A percentile compares a stretch with the other conserved stretches of the same genome.
These are phyloP conservation scores for Sebastes nivosus DNA, from an alignment of 2,797 vertebrate species.

Conservation along the genomic window DNA sequence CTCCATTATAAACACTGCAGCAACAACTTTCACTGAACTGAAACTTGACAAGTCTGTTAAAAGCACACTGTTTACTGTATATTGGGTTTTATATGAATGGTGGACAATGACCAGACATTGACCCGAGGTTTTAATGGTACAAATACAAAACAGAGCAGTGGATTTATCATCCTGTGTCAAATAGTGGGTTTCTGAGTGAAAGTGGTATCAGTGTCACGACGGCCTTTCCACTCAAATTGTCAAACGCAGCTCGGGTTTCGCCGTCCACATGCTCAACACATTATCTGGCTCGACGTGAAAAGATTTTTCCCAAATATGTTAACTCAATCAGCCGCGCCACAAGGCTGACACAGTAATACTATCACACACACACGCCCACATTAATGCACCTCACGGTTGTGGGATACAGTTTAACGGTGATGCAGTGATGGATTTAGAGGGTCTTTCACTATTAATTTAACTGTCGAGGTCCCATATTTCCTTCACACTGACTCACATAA, in stretches of 20 bases:
- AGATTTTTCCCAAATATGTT: conserved; percentile 60
- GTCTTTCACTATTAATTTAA: conserved; percentile 56
- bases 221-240: conserved; percentile 40
- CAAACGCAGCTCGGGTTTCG: conserved; percentile 52
- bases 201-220: conserved; percentile 26
- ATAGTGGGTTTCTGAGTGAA: conserved; percentile 22
- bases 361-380: conserved; percentile 50
- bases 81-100: background rate
- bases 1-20: background rate
- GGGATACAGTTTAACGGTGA: conserved; percentile 46
- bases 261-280: conserved; percentile 66
- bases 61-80: background rate
- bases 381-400: conserved; percentile 54
- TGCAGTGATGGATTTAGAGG: conserved; percentile 50
- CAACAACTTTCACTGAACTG: background rate
- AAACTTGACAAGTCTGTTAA: background rate
- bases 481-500: conserved; percentile 42
- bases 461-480: conserved; percentile 46
- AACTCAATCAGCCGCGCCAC: conserved; percentile 66
- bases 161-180: conserved; percentile 23
- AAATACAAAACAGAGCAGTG: background rate
- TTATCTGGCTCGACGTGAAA: conserved; percentile 56
- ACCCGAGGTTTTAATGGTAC: background rate
- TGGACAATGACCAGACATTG: background rate
- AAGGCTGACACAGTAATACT: conserved; percentile 66